A percentile compares a stretch with the other conserved stretches of the same genome.
Conservation (phyloP, 2,888 invertebrate species). For the Agrenia bidenticulata region DNA sequence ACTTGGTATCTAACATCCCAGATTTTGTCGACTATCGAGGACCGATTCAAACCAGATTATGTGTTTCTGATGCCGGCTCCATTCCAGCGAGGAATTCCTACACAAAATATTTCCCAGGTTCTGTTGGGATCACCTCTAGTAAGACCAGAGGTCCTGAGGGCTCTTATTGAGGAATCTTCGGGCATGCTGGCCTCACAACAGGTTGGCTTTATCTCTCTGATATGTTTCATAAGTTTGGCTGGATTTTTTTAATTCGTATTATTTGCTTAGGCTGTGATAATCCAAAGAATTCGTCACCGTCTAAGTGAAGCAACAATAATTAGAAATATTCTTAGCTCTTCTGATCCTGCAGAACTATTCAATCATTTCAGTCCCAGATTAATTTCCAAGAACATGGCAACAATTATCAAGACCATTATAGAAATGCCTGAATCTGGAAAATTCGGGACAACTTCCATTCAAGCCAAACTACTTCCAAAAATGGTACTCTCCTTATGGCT, state of each 20-base stretch:
- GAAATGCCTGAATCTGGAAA: conserved; percentile 48
- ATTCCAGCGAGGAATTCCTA: conserved; percentile 49
- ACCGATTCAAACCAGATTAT: conserved; percentile 49
- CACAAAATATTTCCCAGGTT: conserved; percentile 46
- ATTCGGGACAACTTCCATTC: conserved; percentile 44
- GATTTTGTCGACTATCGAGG: conserved; percentile 41
- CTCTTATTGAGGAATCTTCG: conserved; percentile 43
- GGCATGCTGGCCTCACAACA: conserved; percentile 48
- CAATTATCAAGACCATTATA: conserved; percentile 46
- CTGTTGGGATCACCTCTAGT: conserved; percentile 34
- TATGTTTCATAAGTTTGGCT: background rate
- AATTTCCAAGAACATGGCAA: conserved; percentile 39
- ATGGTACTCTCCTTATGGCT: conserved; percentile 45
- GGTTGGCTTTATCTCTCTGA: conserved; percentile 6
- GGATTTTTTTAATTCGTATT: too few relatives aligned
- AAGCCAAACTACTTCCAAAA: conserved; percentile 44
- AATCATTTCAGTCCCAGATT: conserved; percentile 38
- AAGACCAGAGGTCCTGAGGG: conserved; percentile 43
- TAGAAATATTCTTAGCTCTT: conserved; percentile 37
- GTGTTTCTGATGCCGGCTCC: conserved; percentile 47
- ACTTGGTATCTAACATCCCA: conserved; percentile 39
- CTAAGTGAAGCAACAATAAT: conserved; percentile 41
- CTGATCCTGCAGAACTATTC: conserved; percentile 41
- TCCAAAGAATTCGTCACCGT: conserved; percentile 37
- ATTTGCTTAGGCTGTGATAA: conserved; percentile 44